Percentiles rank a stretch among this genome's conserved stretches.
Conservation (phyloP, 2,888 invertebrate genomes). For the Pterostichus madidus region DNA sequence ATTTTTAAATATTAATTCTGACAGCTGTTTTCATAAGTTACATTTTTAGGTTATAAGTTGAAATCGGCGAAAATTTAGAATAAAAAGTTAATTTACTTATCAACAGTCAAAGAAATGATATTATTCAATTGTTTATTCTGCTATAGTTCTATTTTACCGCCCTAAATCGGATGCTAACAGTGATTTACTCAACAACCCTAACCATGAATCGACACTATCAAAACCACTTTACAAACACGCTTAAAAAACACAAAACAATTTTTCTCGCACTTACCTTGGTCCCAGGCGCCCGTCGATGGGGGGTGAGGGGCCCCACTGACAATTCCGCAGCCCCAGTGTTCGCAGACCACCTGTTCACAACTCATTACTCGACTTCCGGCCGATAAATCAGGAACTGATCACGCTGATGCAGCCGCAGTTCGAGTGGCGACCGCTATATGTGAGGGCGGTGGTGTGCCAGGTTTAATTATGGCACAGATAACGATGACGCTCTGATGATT, state of each 20-base stretch:
- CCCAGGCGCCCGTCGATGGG: constrained; percentile 18
- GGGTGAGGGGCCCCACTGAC: constrained; percentile 24
- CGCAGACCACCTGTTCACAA: constrained; percentile 64
- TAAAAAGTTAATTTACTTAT: too few relatives aligned
- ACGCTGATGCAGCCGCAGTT: constrained; percentile 48
- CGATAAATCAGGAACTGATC: constrained; percentile 67
- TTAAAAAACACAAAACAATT: constrained; percentile 23
- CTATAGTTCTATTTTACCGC: too few relatives aligned
- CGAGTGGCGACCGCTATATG: constrained; percentile 2
- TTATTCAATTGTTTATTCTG: too few relatives aligned
- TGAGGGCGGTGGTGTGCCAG: constrained; percentile 12
- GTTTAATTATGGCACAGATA: constrained; percentile 42
- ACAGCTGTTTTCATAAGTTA: too few relatives aligned
- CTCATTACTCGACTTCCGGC: constrained; percentile 65
- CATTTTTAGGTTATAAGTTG: too few relatives aligned
- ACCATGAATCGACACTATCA: constrained; percentile 35
- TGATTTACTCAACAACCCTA: not conserved
- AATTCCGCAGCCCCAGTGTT: constrained; percentile 31
- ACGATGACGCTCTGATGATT: constrained; percentile 43
- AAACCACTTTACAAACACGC: constrained; percentile 5
- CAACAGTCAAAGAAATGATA: too few relatives aligned
- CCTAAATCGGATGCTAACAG: too few relatives aligned
- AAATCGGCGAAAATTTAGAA: too few relatives aligned
- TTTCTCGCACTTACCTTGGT: constrained; percentile 34
- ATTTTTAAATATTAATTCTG: too few relatives aligned